Base-by-base conservation (phyloP, 2,113 vertebrate species). In the Ondatra zibethicus region DNA sequence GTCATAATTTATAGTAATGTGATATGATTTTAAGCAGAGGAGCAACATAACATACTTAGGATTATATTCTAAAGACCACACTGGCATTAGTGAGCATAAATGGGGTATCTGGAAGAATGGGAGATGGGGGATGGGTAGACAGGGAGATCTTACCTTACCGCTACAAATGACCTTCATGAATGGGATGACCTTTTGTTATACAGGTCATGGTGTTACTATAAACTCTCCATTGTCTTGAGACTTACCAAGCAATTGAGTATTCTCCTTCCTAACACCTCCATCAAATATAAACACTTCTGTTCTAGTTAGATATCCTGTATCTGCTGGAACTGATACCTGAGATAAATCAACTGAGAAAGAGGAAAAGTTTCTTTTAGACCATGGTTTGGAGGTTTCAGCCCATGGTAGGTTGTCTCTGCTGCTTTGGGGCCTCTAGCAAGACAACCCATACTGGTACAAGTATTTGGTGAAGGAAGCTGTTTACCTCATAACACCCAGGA, bases 1-100 rank as follows among this genome's bases (percentile, higher is more conserved):
- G 65, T 95, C 42, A 84, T 29, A 27, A 84, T 93, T 93, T 63
- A 89, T 68, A 66, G 39, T 45, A 70, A 92, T 36, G 42, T 39
- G 55, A 84, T 85, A 93, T 3, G 23, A 87, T 81, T 90, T 87
- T 81, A 91, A 93, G 58, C 13, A 78, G 14, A 63, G 25, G 47
- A 77, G 25, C 29, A 82, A 52, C 55, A 27, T 23, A 23, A 9
- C 36, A 76, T 88, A 23, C 76, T 72, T 61, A 88, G 17, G 45
- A 61, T 47, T 76, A 25, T 3, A 52, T 81, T 68, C 55, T 84
- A 91, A 91, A 84, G 36, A 77, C 66, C 45, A 39, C 31, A 39
- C 36, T 25, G 50, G 61, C 70, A 77, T 55, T 11, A 77, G 23
- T 78, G 42, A 91, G n/a, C 61, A 63, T 76, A 88, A 88, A 77